Conservation (phyloP, 64 coral and sea anemone species). For the Pocillopora verrucosa region DNA sequence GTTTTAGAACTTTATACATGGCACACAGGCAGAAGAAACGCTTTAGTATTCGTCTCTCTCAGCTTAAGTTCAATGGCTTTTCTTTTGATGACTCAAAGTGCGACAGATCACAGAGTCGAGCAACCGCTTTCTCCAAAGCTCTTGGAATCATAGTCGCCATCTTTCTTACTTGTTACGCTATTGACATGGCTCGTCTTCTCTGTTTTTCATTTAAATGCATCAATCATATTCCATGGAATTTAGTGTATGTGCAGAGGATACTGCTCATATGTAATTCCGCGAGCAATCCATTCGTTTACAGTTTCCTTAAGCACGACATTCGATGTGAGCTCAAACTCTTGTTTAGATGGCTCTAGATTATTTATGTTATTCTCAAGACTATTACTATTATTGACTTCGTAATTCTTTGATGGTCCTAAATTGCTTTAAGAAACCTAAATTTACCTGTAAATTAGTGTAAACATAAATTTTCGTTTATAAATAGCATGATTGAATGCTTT, state of each 20-base stretch:
- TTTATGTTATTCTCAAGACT: no score
- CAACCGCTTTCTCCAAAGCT: not conserved
- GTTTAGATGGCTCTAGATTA: not conserved
- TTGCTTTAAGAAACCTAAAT: no score
- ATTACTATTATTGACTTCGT: no score
- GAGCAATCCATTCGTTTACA: slow-evolving; percentile 48
- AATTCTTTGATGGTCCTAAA: no score
- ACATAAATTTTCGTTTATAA: no score
- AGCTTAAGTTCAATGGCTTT: not conserved
- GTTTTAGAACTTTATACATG: not conserved
- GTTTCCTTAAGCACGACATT: slow-evolving; percentile 46
- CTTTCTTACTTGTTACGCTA: not conserved
- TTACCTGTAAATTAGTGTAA: no score
- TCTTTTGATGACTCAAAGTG: not conserved
- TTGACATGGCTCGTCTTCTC: not conserved
- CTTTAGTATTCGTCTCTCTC: not conserved
- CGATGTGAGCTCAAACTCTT: not conserved
- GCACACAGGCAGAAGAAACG: not conserved
- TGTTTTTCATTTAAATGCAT: not conserved
- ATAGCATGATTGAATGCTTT: no score
- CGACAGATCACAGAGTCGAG: not conserved
- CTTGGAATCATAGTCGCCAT: not conserved
- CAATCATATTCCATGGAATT: not conserved
- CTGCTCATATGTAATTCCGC: slow-evolving; percentile 17
- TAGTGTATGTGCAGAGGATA: not conserved